Conservation (phyloP, 2,113 vertebrate species). For the Gobio gobio region DNA sequence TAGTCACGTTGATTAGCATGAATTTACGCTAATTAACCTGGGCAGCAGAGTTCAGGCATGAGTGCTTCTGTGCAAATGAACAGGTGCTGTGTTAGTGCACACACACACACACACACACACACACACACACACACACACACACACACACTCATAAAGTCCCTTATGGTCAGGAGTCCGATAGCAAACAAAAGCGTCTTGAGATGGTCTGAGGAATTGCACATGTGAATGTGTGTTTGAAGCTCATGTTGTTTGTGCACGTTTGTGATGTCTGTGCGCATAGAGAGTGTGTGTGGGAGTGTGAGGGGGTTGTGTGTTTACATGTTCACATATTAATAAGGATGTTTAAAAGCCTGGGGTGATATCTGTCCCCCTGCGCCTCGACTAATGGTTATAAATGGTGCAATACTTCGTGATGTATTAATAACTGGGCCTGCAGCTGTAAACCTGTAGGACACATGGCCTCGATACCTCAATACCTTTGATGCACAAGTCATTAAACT, state of each 20-base stretch:
- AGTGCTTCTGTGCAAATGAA: constrained; percentile 38
- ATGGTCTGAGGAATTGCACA: background rate
- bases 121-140: too few species aligned
- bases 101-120: constrained; percentile 2
- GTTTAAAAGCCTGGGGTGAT: background rate
- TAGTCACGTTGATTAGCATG: constrained; percentile 3
- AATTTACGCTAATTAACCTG: constrained; percentile 10
- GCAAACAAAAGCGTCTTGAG: constrained; percentile 10
- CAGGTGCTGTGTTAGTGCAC: background rate
- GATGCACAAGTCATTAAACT: constrained; percentile 19
- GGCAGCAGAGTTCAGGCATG: constrained; percentile 1
- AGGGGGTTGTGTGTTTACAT: background rate
- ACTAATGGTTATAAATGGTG: constrained; percentile 33
- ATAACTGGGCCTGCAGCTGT: constrained; percentile 23
- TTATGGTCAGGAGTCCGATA: background rate
- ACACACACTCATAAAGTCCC: background rate
- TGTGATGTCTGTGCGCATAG: background rate
- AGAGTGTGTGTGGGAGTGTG: background rate
- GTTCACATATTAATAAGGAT: constrained; percentile 31
- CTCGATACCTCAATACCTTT: constrained; percentile 10
- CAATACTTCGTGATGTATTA: constrained; percentile 14
- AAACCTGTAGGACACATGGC: constrained; percentile 13
- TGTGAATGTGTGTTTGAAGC: background rate
- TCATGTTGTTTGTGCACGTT: background rate
- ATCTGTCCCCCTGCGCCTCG: background rate